Evolutionary conservation across 2,113 vertebrate species (phyloP), one percentile per base, ranked within the genome.

Genomic region (Coptodon bakossiorum): DNA sequence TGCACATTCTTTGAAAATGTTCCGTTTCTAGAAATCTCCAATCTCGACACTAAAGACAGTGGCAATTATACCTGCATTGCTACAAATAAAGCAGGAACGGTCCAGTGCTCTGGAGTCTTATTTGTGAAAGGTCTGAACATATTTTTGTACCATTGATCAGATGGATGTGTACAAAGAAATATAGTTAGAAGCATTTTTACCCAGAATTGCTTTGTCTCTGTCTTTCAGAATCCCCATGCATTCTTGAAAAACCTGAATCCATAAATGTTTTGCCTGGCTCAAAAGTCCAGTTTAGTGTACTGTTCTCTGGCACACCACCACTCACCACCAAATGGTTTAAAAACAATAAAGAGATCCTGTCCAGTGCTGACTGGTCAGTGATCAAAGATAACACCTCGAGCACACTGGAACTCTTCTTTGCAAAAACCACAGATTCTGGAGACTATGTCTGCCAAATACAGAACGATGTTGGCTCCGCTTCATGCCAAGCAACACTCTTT

Each of bases 271-370:
- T 98, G 81, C 98, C 98, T 13, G 97, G 95, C 50, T 96, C 97
- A 82, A 98, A 97, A 94, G 98, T 99, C 88, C 97, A 98, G 29
- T 97, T 99, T 92, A 98, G 97, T 85, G 96, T 97, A 2, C 93
- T 98, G 86, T 90, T 99, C 56, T 97, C 97, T 86, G 99, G 99
- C 53, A 98, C 98, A 2, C 95, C 97, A 6, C 98, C 99, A 19
- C 92, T 99, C 91, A 97, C 96, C 48, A 98, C 97, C 90, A 99
- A 98, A 84, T 99, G 99, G 99, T 98, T 99, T 96, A 99, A 98
- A 95, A 97, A 98, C 90, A 97, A 97, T 93, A 99, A 98, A 88
- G 98, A 98, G 90, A 92, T 99, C 81, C 89, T 97, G 40, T 97
- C 98, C 1, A 97, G 97, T 38, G 94, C 97, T 1, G 97, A 96